Base-by-base conservation (phyloP, 2,888 invertebrate species). In the Drosophila trichaetosa region DNA sequence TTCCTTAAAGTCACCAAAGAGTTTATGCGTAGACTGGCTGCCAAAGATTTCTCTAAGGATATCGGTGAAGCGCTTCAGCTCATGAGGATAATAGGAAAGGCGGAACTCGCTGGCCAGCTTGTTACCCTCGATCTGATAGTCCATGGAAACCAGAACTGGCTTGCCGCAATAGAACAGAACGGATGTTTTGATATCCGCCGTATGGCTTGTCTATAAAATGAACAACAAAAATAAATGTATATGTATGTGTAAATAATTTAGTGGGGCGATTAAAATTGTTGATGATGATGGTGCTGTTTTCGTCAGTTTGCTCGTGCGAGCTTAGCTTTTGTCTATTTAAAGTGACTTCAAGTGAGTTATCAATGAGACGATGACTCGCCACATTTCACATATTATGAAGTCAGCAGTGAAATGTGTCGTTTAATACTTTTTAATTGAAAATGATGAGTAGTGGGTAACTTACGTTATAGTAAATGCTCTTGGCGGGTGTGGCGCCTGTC, bases 391-490 rank as follows among this genome's bases (percentile, higher is more conserved):
- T 31, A 29, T 34, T n/a, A 52, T 52, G 16, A 7, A 11, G 21
- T 11, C n/a, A 27, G 4, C 16, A 34, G 58, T 64, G 58, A 48
- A 62, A 76, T 57, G 57, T 74, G 84, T 53, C 48, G 54, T 62
- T 78, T 73, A 85, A 87, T 79, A 64, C 63, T 67, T 76, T 85
- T 80, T 85, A 79, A 83, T 82, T 76, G 64, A 42, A 21, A 29
- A 42, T 40, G n/a, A 42, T 57, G 63, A 57, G 29, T 10, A 27
- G 10, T 11, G 27, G 6, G 1, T 49, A 38, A 94, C 96, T 96
- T 93, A 97, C 98, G 91, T 97, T 98, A 89, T 98, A 98, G 93
- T 98, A 98, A 89, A 98, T 96, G 88, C 97, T 97, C 92, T 97
- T 96, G 38, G 96, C 94, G 0, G 97, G 97, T 4, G 97, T 97